Evolutionary conservation across 1,140 invertebrate genomes (phyloP), one percentile per base, ranked within the genome.

Genomic region (Brachionus rubens): DNA sequence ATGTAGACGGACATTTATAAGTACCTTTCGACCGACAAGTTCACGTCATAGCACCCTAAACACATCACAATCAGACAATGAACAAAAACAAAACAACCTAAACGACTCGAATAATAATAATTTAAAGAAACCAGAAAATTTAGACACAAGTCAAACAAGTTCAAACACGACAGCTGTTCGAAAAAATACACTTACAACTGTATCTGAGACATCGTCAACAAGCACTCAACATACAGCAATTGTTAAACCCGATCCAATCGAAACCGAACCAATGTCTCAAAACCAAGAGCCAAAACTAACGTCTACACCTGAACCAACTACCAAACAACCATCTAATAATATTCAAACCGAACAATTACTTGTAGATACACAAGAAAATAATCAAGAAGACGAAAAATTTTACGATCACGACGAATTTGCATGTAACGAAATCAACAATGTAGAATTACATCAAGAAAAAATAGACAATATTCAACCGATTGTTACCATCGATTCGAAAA

Each of bases 331-430:
- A 21, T 4, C 6, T 9, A 43, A 3, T 24, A 41, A 65, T 7
- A 12, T 7, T 19, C 7, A 33, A 40, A 21, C n/a, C n/a, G n/a
- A n/a, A n/a, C n/a, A n/a, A n/a, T n/a, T n/a, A n/a, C n/a, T n/a
- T n/a, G n/a, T n/a, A n/a, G n/a, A n/a, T n/a, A n/a, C n/a, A n/a
- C n/a, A n/a, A n/a, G n/a, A n/a, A n/a, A n/a, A n/a, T n/a, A n/a
- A 65, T 5, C 19, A 43, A 24, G 59, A 65, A 4, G 12, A 65
- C 24, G 59, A 65, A 43, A 65, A 43, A 0, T 65, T 65, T 24
- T 65, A 65, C 43, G 59, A 65, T 24, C 59, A 65, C 43, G 59
- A 65, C 12, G 59, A 65, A 19, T 41, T 65, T 65, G 19, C n/a
- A 24, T 65, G 19, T 46, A 3, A n/a, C n/a, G 54, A 59, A 28